These are phyloP conservation scores for Sterna hirundo DNA, from an alignment of 2,113 vertebrate genomes.

Conservation along the genomic window DNA sequence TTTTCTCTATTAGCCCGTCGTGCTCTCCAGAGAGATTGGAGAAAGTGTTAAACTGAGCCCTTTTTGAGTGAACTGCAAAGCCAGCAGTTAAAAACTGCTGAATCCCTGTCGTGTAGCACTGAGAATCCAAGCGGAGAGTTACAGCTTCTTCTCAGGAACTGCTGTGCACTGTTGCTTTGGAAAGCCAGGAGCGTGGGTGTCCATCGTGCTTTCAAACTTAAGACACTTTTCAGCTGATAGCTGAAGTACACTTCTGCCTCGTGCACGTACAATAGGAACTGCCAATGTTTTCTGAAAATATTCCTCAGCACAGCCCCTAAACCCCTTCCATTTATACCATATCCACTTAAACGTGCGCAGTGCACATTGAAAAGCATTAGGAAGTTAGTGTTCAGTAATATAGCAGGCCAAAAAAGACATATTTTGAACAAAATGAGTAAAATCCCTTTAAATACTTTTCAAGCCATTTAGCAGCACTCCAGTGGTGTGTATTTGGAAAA, in stretches of 20 bases:
- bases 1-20: not conserved
- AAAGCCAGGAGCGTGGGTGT: not conserved
- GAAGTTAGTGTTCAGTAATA: not conserved
- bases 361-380: not conserved
- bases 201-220: not conserved
- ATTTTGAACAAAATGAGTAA: not conserved
- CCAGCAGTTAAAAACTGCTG: not conserved
- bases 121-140: not conserved
- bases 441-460: not conserved
- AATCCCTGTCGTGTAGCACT: not conserved
- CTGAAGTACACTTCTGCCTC: not conserved
- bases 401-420: not conserved
- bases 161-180: not conserved
- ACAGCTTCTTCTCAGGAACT: not conserved
- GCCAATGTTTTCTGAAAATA: not conserved
- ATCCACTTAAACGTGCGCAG: not conserved
- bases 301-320: not conserved
- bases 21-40: not conserved
- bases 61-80: not conserved
- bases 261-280: not conserved
- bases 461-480: not conserved
- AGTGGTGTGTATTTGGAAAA: not conserved
- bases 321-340: not conserved
- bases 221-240: not conserved
- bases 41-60: not conserved